A percentile compares a stretch with the other conserved stretches of the same genome.
These are phyloP conservation scores for Prionace glauca DNA, from an alignment of 2,797 vertebrate species.

Conservation along the genomic window DNA sequence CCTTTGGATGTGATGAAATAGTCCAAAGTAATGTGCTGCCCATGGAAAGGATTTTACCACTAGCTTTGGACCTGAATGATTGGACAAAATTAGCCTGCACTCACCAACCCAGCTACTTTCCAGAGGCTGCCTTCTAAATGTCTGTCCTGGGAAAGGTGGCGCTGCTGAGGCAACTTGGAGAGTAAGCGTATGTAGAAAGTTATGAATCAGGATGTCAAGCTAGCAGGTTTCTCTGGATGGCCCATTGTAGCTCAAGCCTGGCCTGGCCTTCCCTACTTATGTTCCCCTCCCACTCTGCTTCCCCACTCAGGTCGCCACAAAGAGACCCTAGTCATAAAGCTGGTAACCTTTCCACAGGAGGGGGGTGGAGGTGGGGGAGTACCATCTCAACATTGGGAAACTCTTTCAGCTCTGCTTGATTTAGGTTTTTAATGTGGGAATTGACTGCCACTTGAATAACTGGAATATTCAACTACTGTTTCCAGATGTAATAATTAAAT, in stretches of 20 bases:
- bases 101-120: not conserved
- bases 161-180: not conserved
- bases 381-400: too few relatives aligned
- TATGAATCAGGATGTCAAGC: too few relatives aligned
- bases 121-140: not conserved
- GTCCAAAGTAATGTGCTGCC: not conserved
- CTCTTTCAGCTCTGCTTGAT: too few relatives aligned
- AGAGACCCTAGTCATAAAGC: too few relatives aligned
- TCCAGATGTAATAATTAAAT: not conserved
- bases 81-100: not conserved
- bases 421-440: not conserved
- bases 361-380: too few relatives aligned
- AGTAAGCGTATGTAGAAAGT: not conserved
- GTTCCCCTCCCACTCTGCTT: too few relatives aligned
- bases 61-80: not conserved
- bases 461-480: not conserved
- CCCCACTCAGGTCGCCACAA: too few relatives aligned
- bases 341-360: not conserved
- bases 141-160: not conserved
- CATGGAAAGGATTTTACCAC: not conserved
- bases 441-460: not conserved
- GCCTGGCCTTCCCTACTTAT: not conserved
- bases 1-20: not conserved
- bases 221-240: not conserved
- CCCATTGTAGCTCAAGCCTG: not conserved